These are phyloP conservation scores for Threskiornis aethiopicus DNA, from an alignment of 2,797 vertebrate species.

Conservation along the genomic window DNA sequence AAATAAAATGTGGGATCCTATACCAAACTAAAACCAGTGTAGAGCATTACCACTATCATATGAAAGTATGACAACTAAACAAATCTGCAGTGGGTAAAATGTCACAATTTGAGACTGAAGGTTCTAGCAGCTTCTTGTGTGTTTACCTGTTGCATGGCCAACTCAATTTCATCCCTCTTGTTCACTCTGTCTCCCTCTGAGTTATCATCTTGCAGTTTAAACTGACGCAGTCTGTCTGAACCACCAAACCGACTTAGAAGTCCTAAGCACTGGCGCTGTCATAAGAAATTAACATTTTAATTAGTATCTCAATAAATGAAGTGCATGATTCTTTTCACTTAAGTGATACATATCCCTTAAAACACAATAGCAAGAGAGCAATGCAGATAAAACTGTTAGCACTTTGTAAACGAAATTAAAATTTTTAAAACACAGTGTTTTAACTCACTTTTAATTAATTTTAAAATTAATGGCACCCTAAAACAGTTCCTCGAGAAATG, in stretches of 20 bases:
- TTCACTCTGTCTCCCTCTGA: conserved; percentile 84
- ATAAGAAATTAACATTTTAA: not conserved
- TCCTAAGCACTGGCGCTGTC: conserved; percentile 89
- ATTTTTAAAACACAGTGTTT: not conserved
- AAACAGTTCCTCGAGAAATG: not conserved
- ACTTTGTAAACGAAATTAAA: not conserved
- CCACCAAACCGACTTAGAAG: conserved; percentile 90
- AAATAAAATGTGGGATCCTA: not conserved
- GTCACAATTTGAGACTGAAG: not conserved
- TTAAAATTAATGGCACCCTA: not conserved
- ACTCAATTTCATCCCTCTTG: conserved; percentile 88
- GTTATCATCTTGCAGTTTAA: conserved; percentile 87
- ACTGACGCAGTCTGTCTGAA: conserved; percentile 86
- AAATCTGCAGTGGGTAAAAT: not conserved
- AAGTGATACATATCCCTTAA: not conserved
- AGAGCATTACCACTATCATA: not conserved
- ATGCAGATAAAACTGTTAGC: not conserved
- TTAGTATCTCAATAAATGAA: not conserved
- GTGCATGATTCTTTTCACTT: not conserved
- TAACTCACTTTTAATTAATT: not conserved
- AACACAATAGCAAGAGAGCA: not conserved
- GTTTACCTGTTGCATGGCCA: conserved; percentile 94
- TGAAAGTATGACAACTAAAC: not conserved
- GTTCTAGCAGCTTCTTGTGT: not conserved
- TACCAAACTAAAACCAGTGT: not conserved